A percentile compares a stretch with the other conserved stretches of the same genome.
Conservation (phyloP, 1,140 invertebrate genomes). For the Chironomus striatipennis region DNA sequence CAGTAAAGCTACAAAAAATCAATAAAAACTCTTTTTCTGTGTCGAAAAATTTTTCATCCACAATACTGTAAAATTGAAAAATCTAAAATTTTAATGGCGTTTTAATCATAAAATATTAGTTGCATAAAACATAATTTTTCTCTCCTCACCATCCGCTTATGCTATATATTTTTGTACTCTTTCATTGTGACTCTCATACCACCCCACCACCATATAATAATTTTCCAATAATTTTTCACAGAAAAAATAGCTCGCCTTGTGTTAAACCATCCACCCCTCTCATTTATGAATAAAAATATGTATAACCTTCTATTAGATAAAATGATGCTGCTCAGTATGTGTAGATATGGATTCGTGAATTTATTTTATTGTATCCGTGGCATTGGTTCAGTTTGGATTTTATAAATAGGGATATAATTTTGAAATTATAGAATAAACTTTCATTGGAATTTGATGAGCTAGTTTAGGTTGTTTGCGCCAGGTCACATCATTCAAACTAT, state of each 20-base stretch:
- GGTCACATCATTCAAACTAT: too few species aligned
- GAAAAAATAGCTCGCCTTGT: not conserved
- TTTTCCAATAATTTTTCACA: constrained; percentile 14
- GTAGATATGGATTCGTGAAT: not conserved
- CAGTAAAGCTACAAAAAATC: too few species aligned
- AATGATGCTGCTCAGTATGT: not conserved
- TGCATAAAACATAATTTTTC: constrained; percentile 12
- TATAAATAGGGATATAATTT: too few species aligned
- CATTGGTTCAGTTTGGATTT: not conserved
- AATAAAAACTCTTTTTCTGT: too few species aligned
- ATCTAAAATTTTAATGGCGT: constrained; percentile 9
- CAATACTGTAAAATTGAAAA: not conserved
- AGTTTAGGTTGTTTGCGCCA: too few species aligned
- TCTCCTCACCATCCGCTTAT: not conserved
- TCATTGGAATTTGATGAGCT: too few species aligned
- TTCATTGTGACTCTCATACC: not conserved
- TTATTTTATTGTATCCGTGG: not conserved
- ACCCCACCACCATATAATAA: not conserved
- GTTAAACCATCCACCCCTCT: not conserved
- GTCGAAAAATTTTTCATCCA: not conserved
- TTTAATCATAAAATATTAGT: constrained; percentile 24
- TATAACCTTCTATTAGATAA: not conserved
- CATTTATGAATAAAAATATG: not conserved
- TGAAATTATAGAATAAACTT: too few species aligned
- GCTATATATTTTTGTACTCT: not conserved